phyloP scores from a whole-genome alignment of 2,888 invertebrate species.

The Campaea margaritaria region DNA sequence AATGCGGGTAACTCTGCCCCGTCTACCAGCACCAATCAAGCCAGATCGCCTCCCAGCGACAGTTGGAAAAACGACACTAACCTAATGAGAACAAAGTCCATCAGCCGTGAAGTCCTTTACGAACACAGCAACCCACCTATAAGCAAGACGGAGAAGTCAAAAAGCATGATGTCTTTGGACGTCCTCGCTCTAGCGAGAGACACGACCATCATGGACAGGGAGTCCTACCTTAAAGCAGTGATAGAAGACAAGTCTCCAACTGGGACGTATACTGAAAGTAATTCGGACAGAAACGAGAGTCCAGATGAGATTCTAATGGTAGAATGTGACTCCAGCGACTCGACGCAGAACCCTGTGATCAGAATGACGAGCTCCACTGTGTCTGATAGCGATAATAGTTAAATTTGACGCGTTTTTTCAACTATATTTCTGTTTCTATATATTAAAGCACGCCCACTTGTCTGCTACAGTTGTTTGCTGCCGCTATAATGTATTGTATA shows the following conservation, averaged over 20 bases:
- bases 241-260: conserved; percentile 80
- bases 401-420: conserved; percentile 40
- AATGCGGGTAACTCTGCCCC: conserved; percentile 72
- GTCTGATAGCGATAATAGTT: conserved; percentile 79
- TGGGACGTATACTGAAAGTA: conserved; percentile 78
- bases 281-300: conserved; percentile 77
- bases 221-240: conserved; percentile 78
- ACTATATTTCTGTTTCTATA: background rate
- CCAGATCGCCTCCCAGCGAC: conserved; percentile 64
- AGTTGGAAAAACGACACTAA: conserved; percentile 62
- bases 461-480: background rate
- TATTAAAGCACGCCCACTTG: background rate
- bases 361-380: conserved; percentile 79
- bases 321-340: conserved; percentile 80
- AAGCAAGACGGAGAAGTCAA: conserved; percentile 71
- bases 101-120: conserved; percentile 71
- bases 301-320: conserved; percentile 81
- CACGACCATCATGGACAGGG: conserved; percentile 72
- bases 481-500: no score
- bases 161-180: conserved; percentile 81
- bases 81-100: conserved; percentile 67
- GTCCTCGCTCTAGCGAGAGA: conserved; percentile 76
- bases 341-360: conserved; percentile 77
- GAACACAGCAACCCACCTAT: conserved; percentile 69
- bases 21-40: conserved; percentile 67